Percentiles rank a stretch among this genome's conserved stretches.
Evolutionary conservation across 2,113 vertebrate species (phyloP).

Genomic region (Prunella fulvescens): DNA sequence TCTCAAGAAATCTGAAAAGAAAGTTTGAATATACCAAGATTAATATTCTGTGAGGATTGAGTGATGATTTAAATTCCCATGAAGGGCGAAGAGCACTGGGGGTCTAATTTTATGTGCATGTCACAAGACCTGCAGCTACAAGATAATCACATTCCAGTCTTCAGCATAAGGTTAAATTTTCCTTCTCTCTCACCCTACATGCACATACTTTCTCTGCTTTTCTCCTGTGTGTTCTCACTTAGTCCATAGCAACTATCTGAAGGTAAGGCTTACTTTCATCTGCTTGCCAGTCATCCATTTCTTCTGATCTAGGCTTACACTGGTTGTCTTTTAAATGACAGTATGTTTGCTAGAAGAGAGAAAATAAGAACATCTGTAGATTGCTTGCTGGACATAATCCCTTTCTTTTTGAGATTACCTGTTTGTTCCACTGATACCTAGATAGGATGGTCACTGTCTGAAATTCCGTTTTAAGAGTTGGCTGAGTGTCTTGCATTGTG

Average conservation of each 20-base stretch:
- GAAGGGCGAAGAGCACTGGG: background rate
- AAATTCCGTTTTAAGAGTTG: background rate
- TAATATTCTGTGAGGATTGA: conserved; percentile 26
- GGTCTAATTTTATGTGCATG: background rate
- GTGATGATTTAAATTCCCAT: conserved; percentile 24
- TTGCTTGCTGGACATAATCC: background rate
- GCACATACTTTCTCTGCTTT: background rate
- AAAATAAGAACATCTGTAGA: background rate
- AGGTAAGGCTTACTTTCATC: background rate
- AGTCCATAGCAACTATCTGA: background rate
- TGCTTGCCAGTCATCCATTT: background rate
- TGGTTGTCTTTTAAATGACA: background rate
- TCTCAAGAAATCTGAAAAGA: conserved; percentile 52
- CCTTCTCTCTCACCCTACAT: background rate
- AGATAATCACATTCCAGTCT: background rate
- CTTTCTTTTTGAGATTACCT: background rate
- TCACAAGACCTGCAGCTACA: conserved; percentile 26
- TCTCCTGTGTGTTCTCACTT: background rate
- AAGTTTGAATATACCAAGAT: conserved; percentile 30
- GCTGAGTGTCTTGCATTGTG: background rate
- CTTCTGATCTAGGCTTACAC: background rate
- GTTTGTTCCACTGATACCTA: background rate
- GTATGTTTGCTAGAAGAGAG: background rate
- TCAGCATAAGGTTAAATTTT: background rate
- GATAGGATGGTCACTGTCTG: background rate